phyloP scores from a whole-genome alignment of 2,113 vertebrate species.

The Condylura cristata region DNA sequence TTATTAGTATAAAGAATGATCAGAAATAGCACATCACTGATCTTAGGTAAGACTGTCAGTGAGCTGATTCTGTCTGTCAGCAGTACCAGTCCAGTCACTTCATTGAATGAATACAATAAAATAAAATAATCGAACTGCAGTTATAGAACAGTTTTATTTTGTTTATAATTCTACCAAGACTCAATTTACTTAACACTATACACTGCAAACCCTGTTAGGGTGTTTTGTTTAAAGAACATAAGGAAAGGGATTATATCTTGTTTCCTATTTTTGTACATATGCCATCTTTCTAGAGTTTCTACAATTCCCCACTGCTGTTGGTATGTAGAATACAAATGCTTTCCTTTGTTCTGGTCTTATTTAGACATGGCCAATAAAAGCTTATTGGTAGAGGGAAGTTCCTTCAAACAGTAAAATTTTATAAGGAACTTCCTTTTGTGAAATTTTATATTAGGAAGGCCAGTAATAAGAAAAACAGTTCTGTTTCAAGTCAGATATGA shows the following conservation, averaged over 20 bases:
- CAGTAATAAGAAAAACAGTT: not conserved
- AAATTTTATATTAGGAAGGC: conserved; percentile 17
- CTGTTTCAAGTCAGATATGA: not conserved
- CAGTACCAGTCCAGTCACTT: not conserved
- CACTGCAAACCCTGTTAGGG: not conserved
- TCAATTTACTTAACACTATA: not conserved
- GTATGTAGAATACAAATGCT: not conserved
- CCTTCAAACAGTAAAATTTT: not conserved
- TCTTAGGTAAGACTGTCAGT: not conserved
- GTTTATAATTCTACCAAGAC: not conserved
- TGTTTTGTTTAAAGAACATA: not conserved
- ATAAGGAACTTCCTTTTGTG: not conserved
- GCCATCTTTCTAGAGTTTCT: not conserved
- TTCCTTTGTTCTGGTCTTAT: not conserved
- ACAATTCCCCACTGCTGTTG: not conserved
- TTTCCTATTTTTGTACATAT: not conserved
- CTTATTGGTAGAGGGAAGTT: not conserved
- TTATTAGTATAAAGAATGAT: not conserved
- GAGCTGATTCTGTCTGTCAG: not conserved
- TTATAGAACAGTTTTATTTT: conserved; percentile 4
- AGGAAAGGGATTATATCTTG: not conserved
- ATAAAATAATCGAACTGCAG: not conserved
- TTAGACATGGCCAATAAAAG: not conserved
- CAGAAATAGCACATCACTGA: not conserved
- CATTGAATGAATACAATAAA: not conserved